Percentiles rank a stretch among this genome's conserved stretches.
Conservation (phyloP, 2,797 vertebrate genomes). For the Cryptoprocta ferox region DNA sequence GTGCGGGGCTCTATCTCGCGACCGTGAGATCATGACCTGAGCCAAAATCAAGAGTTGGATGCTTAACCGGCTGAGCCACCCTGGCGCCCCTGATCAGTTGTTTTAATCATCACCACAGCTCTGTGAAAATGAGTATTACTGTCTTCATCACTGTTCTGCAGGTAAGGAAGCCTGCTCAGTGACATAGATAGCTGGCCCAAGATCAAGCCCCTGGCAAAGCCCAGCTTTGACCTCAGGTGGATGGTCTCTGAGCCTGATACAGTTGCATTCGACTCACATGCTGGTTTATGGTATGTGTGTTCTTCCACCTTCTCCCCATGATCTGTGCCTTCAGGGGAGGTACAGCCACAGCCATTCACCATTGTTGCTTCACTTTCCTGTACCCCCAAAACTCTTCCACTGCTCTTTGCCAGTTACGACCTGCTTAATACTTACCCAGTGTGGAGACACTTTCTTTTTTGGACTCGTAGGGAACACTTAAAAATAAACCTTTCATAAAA, state of each 20-base stretch:
- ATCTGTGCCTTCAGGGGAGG: not conserved
- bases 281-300: not conserved
- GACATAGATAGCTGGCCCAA: not conserved
- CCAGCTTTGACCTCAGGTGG: not conserved
- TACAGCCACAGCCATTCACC: not conserved
- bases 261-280: not conserved
- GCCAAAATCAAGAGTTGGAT: no score
- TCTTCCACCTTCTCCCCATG: not conserved
- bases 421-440: not conserved
- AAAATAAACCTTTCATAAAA: not conserved
- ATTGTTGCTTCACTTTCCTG: not conserved
- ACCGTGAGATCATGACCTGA: no score
- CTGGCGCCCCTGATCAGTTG: not conserved
- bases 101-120: not conserved
- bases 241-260: not conserved
- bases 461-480: not conserved
- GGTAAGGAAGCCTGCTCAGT: not conserved
- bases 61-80: no score
- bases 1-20: rapidly evolving
- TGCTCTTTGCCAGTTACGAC: not conserved
- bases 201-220: not conserved
- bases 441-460: not conserved
- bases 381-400: rapidly evolving
- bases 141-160: not conserved
- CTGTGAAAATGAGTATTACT: not conserved